These are phyloP conservation scores for Notarius quadriscutis DNA, from an alignment of 2,113 vertebrate genomes.

Conservation along the genomic window DNA sequence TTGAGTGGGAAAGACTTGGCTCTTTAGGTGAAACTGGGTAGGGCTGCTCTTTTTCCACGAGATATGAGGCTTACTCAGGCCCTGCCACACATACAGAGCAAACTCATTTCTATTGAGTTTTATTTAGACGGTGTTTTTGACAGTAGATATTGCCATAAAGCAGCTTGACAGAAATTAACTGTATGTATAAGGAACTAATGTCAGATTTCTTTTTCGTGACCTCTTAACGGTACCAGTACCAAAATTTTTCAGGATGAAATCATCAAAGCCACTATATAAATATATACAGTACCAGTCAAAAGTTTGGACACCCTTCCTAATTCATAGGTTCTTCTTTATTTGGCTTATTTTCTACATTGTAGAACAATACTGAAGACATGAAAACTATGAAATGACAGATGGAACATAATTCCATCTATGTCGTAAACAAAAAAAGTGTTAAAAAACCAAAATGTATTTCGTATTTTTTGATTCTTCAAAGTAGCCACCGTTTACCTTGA, in stretches of 20 bases:
- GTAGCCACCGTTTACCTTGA: too few relatives aligned
- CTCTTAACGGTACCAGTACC: neutral
- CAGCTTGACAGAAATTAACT: neutral
- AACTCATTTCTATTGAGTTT: constrained; percentile 14
- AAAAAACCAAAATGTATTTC: too few relatives aligned
- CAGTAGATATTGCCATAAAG: neutral
- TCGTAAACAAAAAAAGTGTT: too few relatives aligned
- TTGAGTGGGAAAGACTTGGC: neutral
- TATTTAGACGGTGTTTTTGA: neutral
- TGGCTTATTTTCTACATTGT: too few relatives aligned
- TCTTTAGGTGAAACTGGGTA: neutral
- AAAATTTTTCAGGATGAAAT: neutral
- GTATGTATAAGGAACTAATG: neutral
- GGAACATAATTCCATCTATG: too few relatives aligned
- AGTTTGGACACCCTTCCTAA: too few relatives aligned
- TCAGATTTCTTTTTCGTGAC: neutral
- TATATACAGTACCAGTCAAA: too few relatives aligned
- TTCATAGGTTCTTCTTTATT: too few relatives aligned
- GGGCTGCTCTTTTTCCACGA: neutral
- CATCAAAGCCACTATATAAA: neutral
- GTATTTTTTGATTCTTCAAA: too few relatives aligned
- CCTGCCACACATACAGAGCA: neutral
- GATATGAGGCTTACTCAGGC: neutral
- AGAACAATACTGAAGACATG: too few relatives aligned
- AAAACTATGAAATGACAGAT: too few relatives aligned